Evolutionary conservation across 2,113 vertebrate species (phyloP).

Genomic region (Hoplias malabaricus): DNA sequence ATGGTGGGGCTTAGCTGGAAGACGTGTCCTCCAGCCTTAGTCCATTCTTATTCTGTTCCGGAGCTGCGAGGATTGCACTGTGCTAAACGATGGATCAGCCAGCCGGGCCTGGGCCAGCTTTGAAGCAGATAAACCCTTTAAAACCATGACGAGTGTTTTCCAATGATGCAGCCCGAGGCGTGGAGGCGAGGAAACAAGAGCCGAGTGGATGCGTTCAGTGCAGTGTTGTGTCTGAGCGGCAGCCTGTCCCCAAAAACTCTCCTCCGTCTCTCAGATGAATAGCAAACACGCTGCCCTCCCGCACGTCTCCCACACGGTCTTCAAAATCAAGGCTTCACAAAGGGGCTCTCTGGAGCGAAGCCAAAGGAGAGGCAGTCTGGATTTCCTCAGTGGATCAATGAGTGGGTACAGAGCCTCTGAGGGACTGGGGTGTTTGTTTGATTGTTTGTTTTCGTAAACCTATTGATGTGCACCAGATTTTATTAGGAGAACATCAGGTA

Average conservation of each 20-base stretch:
- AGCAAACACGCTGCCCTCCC: neutral
- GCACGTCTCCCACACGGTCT: neutral
- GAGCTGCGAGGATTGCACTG: constrained; percentile 68
- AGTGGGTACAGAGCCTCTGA: no score
- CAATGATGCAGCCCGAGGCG: constrained; percentile 64
- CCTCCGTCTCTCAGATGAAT: neutral
- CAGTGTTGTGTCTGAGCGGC: constrained; percentile 11
- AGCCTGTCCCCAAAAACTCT: neutral
- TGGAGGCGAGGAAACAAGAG: constrained; percentile 57
- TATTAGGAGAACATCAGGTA: no score
- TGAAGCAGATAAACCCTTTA: constrained; percentile 78
- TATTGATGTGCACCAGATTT: no score
- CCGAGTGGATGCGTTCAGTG: constrained; percentile 50
- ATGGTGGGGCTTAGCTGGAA: constrained; percentile 60
- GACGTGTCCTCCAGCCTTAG: constrained; percentile 65
- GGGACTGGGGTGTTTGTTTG: no score
- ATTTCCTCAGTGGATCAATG: no score
- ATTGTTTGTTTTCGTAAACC: no score
- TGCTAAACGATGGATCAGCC: constrained; percentile 62
- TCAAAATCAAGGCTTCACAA: no score
- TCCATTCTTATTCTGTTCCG: constrained; percentile 65
- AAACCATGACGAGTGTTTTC: constrained; percentile 74
- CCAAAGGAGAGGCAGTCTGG: no score
- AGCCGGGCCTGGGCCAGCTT: constrained; percentile 65
- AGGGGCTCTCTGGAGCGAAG: neutral